A percentile compares a stretch with the other conserved stretches of the same genome.
These are phyloP conservation scores for Crotalus horridus DNA, from an alignment of 2,113 vertebrate genomes.

Conservation along the genomic window DNA sequence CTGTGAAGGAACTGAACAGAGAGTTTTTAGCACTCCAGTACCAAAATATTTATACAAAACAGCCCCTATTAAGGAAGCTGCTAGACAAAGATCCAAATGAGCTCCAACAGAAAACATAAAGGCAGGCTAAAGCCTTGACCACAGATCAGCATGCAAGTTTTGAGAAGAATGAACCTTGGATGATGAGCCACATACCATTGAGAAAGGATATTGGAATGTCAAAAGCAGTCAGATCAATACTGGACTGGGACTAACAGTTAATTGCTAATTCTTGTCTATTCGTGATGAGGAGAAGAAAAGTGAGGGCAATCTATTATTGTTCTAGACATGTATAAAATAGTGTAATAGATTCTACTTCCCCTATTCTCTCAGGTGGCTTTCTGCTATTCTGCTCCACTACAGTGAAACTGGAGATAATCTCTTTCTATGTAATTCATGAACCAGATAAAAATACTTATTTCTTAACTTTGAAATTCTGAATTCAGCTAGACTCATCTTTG, in stretches of 20 bases:
- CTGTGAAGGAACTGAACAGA: neutral
- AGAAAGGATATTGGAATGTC: neutral
- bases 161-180: neutral
- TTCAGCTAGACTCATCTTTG: neutral
- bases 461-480: neutral
- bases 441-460: neutral
- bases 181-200: neutral
- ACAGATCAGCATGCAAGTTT: neutral
- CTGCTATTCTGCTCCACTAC: neutral
- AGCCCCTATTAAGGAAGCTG: neutral
- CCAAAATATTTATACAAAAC: neutral
- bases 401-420: neutral
- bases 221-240: neutral
- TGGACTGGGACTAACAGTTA: neutral
- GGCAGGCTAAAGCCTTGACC: neutral
- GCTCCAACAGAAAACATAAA: neutral
- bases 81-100: neutral
- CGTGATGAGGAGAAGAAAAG: neutral
- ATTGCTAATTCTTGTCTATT: neutral
- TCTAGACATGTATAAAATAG: neutral
- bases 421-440: neutral
- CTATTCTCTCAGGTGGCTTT: neutral
- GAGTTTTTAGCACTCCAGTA: neutral
- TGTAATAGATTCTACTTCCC: neutral
- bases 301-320: neutral